These are phyloP conservation scores for Drosophila rufa DNA, from an alignment of 1,140 invertebrate genomes.

Conservation along the genomic window DNA sequence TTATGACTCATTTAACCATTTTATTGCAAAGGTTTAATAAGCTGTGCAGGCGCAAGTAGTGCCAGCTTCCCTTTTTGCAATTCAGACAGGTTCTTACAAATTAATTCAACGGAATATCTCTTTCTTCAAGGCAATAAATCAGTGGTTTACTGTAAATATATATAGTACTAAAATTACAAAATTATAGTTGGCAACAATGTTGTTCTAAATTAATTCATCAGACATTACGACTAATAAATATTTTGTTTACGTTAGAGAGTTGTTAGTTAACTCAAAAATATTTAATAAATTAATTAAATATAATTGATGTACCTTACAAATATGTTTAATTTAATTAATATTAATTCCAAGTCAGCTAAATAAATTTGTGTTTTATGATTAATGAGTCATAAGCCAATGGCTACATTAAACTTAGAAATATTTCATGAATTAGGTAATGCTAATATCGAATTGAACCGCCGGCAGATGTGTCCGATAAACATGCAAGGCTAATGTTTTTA, in stretches of 20 bases:
- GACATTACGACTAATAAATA: background rate
- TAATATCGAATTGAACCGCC: slow-evolving; percentile 10
- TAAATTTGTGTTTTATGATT: slow-evolving; percentile 15
- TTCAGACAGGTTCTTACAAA: slow-evolving; percentile 12
- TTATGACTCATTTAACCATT: slow-evolving; percentile 1
- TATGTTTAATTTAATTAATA: too few relatives aligned
- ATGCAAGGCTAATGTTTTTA: slow-evolving; percentile 15
- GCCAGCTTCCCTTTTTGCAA: slow-evolving; percentile 4
- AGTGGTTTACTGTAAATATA: background rate
- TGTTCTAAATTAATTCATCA: background rate
- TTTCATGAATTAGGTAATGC: slow-evolving; percentile 25
- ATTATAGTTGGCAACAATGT: background rate
- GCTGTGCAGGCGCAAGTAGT: background rate
- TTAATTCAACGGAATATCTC: background rate
- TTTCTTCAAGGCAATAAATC: background rate
- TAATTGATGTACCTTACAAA: too few relatives aligned
- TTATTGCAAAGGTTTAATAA: slow-evolving; percentile 3
- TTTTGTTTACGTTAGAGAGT: background rate
- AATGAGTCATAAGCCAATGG: slow-evolving; percentile 12
- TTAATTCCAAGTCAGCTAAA: background rate
- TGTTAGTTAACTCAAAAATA: slow-evolving; percentile 1
- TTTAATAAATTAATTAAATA: background rate
- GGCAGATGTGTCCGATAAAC: slow-evolving; percentile 4
- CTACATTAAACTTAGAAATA: slow-evolving; percentile 8
- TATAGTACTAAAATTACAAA: background rate